These are phyloP conservation scores for Momotus momota DNA, from an alignment of 2,797 vertebrate genomes.

Conservation along the genomic window DNA sequence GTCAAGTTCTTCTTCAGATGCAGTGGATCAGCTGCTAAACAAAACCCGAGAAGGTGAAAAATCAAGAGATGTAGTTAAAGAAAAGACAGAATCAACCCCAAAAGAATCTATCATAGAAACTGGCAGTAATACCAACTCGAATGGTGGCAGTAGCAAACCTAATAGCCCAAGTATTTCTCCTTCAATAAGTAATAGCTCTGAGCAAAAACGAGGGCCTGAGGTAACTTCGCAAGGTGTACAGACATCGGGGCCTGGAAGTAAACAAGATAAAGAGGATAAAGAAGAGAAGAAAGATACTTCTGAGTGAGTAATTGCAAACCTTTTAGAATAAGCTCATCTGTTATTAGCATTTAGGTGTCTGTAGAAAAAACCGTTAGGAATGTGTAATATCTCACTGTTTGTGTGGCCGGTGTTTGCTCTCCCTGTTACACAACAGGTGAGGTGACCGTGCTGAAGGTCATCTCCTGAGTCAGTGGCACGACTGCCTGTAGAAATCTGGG, in stretches of 20 bases:
- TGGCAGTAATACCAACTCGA: slow-evolving; percentile 77
- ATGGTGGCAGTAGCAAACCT: slow-evolving; percentile 86
- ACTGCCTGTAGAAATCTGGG: not conserved
- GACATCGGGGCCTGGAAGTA: slow-evolving; percentile 88
- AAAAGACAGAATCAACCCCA: slow-evolving; percentile 84
- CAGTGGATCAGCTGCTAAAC: slow-evolving; percentile 89
- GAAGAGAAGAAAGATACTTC: slow-evolving; percentile 94
- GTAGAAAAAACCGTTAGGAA: not conserved
- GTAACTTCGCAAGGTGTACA: slow-evolving; percentile 97
- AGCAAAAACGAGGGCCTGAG: slow-evolving; percentile 93
- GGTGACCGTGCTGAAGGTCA: not conserved
- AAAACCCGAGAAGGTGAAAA: slow-evolving; percentile 93
- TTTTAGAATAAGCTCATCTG: not conserved
- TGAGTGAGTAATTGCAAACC: slow-evolving; percentile 86
- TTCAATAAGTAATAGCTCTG: slow-evolving; percentile 78
- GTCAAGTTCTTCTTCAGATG: slow-evolving; percentile 90
- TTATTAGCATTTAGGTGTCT: not conserved
- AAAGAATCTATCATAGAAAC: slow-evolving; percentile 82
- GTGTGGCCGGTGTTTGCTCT: not conserved
- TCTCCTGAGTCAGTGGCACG: not conserved
- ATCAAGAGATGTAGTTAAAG: slow-evolving; percentile 89
- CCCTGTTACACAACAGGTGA: not conserved
- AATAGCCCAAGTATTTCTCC: slow-evolving; percentile 89
- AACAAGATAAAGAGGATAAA: slow-evolving; percentile 91
- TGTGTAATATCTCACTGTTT: not conserved